These are phyloP conservation scores for Hypotaenidia philippensis DNA, from an alignment of 2,797 vertebrate species.

Conservation along the genomic window DNA sequence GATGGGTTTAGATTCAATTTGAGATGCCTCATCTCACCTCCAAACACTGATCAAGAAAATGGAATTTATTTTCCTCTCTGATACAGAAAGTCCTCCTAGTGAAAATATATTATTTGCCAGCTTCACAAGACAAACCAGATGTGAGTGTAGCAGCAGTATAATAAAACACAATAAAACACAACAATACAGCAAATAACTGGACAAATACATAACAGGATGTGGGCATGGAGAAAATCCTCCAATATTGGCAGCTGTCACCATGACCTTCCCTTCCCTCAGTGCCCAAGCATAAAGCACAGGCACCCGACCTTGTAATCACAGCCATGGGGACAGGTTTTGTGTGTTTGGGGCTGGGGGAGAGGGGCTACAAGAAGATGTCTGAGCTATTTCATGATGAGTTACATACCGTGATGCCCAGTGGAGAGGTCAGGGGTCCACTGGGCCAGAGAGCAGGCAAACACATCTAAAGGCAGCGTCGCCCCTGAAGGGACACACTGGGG, in stretches of 20 bases:
- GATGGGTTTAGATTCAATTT: neutral
- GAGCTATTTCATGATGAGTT: neutral
- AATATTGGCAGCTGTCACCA: neutral
- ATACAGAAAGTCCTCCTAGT: neutral
- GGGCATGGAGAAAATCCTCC: conserved; percentile 30
- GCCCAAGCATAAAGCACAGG: neutral
- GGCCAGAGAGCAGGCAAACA: neutral
- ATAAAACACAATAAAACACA: conserved; percentile 12
- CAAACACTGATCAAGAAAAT: conserved; percentile 13
- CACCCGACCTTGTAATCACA: neutral
- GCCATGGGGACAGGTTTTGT: neutral
- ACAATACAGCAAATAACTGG: neutral
- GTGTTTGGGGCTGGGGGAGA: neutral
- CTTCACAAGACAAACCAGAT: neutral
- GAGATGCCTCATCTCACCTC: conserved; percentile 2
- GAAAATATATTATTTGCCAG: conserved; percentile 8
- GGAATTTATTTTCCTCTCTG: conserved; percentile 2
- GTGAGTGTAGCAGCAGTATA: neutral
- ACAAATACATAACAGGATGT: neutral
- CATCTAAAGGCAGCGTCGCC: neutral
- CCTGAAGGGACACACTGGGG: neutral
- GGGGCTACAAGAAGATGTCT: neutral
- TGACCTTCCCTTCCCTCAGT: neutral
- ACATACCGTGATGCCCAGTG: neutral
- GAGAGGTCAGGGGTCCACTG: neutral